These are phyloP conservation scores for Semibalanus balanoides DNA, from an alignment of 1,140 invertebrate genomes.

Conservation along the genomic window DNA sequence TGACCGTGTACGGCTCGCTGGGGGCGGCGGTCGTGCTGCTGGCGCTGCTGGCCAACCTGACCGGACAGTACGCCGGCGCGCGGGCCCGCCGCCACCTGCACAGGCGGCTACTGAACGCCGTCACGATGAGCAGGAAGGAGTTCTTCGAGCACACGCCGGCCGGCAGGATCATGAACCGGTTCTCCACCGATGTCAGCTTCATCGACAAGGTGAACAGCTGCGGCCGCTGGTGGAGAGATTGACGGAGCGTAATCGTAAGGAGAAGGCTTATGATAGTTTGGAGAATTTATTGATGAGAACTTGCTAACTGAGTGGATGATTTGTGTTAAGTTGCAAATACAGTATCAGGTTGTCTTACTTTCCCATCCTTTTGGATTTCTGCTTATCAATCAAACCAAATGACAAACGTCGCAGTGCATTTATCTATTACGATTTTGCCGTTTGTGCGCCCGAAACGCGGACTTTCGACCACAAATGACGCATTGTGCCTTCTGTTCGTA, in stretches of 20 bases:
- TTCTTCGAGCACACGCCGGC: conserved; percentile 47
- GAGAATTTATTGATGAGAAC: too few relatives aligned
- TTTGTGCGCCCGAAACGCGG: too few relatives aligned
- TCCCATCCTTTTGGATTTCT: too few relatives aligned
- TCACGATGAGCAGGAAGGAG: conserved; percentile 44
- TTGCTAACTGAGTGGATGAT: too few relatives aligned
- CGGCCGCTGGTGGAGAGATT: not conserved
- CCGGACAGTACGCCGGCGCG: conserved; percentile 26
- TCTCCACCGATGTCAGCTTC: conserved; percentile 37
- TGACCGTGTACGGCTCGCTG: conserved; percentile 39
- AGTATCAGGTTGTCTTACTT: too few relatives aligned
- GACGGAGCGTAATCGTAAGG: too few relatives aligned
- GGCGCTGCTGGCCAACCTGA: conserved; percentile 37
- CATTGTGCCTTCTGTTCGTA: not conserved
- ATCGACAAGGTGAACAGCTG: conserved; percentile 43
- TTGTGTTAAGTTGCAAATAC: too few relatives aligned
- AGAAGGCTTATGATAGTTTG: not conserved
- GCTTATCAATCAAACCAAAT: too few relatives aligned
- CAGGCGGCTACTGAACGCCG: conserved; percentile 41
- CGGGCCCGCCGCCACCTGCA: conserved; percentile 45
- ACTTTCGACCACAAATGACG: too few relatives aligned
- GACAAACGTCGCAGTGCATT: too few relatives aligned
- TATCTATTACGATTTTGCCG: too few relatives aligned
- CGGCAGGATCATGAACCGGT: conserved; percentile 40
- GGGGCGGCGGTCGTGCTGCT: conserved; percentile 41